Evolutionary conservation across 37 sponge, comb jelly and placozoan species (phyloP).

Genomic region (Ephydatia muelleri): DNA sequence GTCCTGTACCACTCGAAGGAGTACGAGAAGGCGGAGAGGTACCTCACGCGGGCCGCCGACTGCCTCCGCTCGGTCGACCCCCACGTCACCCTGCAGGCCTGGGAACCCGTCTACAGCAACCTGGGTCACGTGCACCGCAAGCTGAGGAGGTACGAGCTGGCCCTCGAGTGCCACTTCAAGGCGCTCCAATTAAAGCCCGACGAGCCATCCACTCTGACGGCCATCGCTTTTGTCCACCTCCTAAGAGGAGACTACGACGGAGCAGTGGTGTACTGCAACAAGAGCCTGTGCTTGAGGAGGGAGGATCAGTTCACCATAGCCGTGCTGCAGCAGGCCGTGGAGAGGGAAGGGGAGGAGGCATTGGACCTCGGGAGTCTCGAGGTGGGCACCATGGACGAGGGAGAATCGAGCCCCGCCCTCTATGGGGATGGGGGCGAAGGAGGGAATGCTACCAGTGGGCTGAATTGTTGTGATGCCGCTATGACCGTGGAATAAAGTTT

Average conservation of each 20-base stretch:
- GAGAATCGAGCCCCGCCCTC: too few relatives aligned
- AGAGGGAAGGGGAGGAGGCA: neutral
- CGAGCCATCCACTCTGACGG: conserved; percentile 59
- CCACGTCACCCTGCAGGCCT: conserved; percentile 41
- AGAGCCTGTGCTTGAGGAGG: conserved; percentile 54
- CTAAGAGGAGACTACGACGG: conserved; percentile 54
- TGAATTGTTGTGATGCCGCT: too few relatives aligned
- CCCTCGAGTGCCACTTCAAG: conserved; percentile 43
- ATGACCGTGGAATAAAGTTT: too few relatives aligned
- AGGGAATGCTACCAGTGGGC: too few relatives aligned
- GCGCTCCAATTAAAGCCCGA: conserved; percentile 61
- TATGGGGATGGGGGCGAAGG: too few relatives aligned
- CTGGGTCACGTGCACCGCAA: conserved; percentile 77
- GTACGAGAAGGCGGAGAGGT: conserved; percentile 51
- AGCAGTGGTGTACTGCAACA: conserved; percentile 45
- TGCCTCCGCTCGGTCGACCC: conserved; percentile 45
- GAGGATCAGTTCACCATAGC: conserved; percentile 65
- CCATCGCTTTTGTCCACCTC: conserved; percentile 68
- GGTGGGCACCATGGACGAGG: too few relatives aligned
- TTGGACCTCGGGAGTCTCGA: neutral
- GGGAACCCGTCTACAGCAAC: conserved; percentile 88
- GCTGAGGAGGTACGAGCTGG: conserved; percentile 55
- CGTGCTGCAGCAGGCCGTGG: conserved; percentile 51
- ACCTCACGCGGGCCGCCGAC: conserved; percentile 43
- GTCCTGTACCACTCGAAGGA: conserved; percentile 27